These are phyloP conservation scores for Drosophila dunni DNA, from an alignment of 1,140 invertebrate species.

Conservation along the genomic window DNA sequence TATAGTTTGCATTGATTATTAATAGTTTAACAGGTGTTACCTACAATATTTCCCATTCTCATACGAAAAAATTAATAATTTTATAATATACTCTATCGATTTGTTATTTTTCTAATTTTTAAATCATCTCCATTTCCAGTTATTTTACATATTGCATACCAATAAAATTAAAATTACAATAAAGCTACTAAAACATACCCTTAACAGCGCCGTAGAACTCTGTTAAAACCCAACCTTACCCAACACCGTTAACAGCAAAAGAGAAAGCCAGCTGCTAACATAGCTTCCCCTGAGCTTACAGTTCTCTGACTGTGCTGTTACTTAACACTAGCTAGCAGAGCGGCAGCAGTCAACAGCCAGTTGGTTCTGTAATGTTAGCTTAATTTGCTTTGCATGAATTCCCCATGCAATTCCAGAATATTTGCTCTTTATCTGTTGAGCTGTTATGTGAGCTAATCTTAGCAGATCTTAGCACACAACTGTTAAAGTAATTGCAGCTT, in stretches of 20 bases:
- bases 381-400: not conserved
- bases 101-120: not conserved
- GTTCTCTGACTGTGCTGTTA: too few species aligned
- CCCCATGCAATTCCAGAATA: not conserved
- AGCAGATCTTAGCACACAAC: too few species aligned
- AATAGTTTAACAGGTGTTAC: too few species aligned
- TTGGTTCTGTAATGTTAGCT: not conserved
- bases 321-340: not conserved
- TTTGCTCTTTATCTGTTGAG: not conserved
- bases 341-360: not conserved
- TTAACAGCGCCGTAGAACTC: not conserved
- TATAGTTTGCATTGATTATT: too few species aligned
- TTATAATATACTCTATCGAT: too few species aligned
- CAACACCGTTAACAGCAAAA: constrained; percentile 12
- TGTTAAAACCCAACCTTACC: not conserved
- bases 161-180: not conserved
- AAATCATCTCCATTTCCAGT: not conserved
- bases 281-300: constrained; percentile 7
- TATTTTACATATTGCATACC: not conserved
- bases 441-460: not conserved
- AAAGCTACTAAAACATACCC: not conserved
- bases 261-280: not conserved
- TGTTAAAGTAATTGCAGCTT: too few species aligned
- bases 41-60: too few species aligned
- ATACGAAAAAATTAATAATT: too few species aligned